phyloP scores from a whole-genome alignment of 2,888 invertebrate species.

The Troglohyphantes excavatus region DNA sequence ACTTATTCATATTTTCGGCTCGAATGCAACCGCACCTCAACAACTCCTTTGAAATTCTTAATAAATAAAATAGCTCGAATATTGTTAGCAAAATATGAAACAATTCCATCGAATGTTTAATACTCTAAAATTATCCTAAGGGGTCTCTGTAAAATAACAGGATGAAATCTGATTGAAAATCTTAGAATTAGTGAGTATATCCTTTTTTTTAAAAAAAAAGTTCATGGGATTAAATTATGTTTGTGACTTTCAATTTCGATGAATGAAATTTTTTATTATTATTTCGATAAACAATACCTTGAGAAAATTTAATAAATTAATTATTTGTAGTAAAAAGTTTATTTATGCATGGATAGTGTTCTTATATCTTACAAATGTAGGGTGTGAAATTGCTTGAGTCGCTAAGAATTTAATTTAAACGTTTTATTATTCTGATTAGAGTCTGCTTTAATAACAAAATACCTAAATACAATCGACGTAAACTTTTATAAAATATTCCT shows the following conservation, averaged over 20 bases:
- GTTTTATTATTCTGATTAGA: too few species aligned
- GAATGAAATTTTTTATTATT: not conserved
- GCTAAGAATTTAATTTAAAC: too few species aligned
- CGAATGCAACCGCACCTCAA: too few species aligned
- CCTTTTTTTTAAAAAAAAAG: not conserved
- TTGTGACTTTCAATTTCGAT: not conserved
- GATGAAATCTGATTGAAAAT: slow-evolving; percentile 25
- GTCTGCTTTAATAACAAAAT: too few species aligned
- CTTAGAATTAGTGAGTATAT: not conserved
- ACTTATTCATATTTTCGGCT: too few species aligned
- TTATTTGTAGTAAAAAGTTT: not conserved
- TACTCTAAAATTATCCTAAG: not conserved
- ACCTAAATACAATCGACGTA: too few species aligned
- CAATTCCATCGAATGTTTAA: not conserved
- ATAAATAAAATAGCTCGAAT: slow-evolving; percentile 13
- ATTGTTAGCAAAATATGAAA: not conserved
- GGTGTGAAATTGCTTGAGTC: too few species aligned
- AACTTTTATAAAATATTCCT: too few species aligned
- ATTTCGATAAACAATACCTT: not conserved
- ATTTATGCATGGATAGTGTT: not conserved
- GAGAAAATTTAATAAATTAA: slow-evolving; percentile 46
- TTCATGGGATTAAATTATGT: slow-evolving; percentile 42
- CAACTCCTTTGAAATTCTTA: not conserved
- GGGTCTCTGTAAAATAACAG: slow-evolving; percentile 13
- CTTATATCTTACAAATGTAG: not conserved